phyloP scores from a whole-genome alignment of 2,888 invertebrate genomes.

The Macaria liturata region DNA sequence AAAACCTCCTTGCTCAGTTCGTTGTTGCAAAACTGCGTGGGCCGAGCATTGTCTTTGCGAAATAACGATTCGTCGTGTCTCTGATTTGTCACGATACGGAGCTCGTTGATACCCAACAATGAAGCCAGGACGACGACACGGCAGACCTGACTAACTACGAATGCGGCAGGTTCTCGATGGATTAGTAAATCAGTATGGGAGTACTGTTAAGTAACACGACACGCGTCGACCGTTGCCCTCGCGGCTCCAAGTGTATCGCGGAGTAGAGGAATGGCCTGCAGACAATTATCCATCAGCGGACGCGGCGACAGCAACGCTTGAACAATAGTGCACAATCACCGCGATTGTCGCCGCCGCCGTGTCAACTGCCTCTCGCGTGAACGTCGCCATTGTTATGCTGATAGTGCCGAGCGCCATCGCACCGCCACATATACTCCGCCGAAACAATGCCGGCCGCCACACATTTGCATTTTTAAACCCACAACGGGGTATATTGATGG shows the following conservation, averaged over 20 bases:
- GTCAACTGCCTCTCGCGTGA: conserved; percentile 73
- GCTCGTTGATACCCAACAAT: conserved; percentile 28
- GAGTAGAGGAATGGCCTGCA: conserved; percentile 49
- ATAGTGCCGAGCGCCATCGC: conserved; percentile 54
- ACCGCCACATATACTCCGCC: conserved; percentile 49
- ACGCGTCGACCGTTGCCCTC: conserved; percentile 37
- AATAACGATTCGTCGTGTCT: conserved; percentile 28
- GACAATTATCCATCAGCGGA: conserved; percentile 57
- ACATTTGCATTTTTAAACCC: conserved; percentile 65
- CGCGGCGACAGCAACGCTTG: conserved; percentile 50
- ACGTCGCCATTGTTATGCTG: conserved; percentile 75
- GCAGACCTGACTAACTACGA: conserved; percentile 15
- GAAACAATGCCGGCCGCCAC: conserved; percentile 63
- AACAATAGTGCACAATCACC: conserved; percentile 76
- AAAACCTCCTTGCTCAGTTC: conserved; percentile 23
- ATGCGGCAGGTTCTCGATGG: conserved; percentile 20
- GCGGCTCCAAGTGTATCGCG: conserved; percentile 42
- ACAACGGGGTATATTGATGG: conserved; percentile 46
- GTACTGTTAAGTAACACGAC: conserved; percentile 56
- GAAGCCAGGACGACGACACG: conserved; percentile 26
- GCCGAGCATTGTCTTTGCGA: conserved; percentile 29
- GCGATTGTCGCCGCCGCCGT: conserved; percentile 55
- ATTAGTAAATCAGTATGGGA: conserved; percentile 47
- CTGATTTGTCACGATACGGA: conserved; percentile 24
- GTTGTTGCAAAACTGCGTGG: conserved; percentile 35